Percentiles rank a stretch among this genome's conserved stretches.
phyloP scores from a whole-genome alignment of 2,797 vertebrate genomes.

The Pygocentrus nattereri region DNA sequence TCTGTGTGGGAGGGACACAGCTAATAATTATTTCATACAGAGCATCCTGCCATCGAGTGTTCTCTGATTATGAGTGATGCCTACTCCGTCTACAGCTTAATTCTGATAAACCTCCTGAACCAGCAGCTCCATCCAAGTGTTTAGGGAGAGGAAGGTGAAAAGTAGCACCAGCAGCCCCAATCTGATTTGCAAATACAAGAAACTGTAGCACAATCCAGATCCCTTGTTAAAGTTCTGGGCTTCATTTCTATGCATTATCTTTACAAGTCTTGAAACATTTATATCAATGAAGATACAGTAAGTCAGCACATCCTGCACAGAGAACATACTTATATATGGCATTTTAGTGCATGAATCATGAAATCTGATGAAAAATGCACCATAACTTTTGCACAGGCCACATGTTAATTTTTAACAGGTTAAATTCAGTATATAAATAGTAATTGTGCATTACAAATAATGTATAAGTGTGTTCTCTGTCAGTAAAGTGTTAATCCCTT shows the following conservation, averaged over 20 bases:
- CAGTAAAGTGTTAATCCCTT: no score
- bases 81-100: background rate
- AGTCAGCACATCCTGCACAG: no score
- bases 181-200: background rate
- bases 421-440: no score
- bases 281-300: no score
- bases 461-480: no score
- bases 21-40: constrained; percentile 31
- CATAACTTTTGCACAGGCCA: no score
- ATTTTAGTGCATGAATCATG: no score
- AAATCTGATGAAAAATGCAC: no score
- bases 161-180: background rate
- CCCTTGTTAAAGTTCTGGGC: background rate
- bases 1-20: constrained; percentile 26
- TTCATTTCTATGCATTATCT: background rate
- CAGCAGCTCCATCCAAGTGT: background rate
- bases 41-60: constrained; percentile 18
- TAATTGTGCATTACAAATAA: no score
- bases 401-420: no score
- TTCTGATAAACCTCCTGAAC: background rate
- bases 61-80: constrained; percentile 3
- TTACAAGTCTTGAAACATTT: background rate
- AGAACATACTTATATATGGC: no score
- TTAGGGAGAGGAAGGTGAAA: background rate
- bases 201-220: background rate